phyloP scores from a whole-genome alignment of 2,888 invertebrate genomes.

The Caenorhabditis angaria region DNA sequence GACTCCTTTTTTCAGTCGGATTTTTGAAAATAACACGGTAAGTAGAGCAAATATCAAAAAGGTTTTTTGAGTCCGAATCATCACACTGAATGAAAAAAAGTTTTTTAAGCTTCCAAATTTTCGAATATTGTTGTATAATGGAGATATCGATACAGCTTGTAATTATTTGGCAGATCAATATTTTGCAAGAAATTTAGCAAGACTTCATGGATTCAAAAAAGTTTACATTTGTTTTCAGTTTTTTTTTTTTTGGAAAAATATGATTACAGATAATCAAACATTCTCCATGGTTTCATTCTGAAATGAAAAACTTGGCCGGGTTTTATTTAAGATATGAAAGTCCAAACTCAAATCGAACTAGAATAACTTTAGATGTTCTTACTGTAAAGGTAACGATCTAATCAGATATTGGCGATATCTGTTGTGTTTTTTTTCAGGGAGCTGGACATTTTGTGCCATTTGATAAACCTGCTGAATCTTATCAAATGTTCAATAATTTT shows the following conservation, averaged over 20 bases:
- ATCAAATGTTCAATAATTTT: conserved; percentile 55
- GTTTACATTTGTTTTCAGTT: conserved; percentile 8
- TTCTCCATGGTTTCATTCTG: conserved; percentile 47
- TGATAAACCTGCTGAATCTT: conserved; percentile 48
- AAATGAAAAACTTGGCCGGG: conserved; percentile 54
- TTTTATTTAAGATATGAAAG: conserved; percentile 54
- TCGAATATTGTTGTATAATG: conserved; percentile 50
- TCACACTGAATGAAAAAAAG: no score
- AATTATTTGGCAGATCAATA: conserved; percentile 41
- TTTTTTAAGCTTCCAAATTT: conserved; percentile 26
- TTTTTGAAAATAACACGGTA: conserved; percentile 41
- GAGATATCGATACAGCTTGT: conserved; percentile 51
- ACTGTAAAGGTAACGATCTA: no score
- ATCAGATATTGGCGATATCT: no score
- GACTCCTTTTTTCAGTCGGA: conserved; percentile 42
- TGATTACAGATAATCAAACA: conserved; percentile 35
- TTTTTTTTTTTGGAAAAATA: neutral
- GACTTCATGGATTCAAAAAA: conserved; percentile 18
- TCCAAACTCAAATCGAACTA: conserved; percentile 16
- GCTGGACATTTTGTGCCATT: conserved; percentile 54
- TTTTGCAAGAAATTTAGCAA: conserved; percentile 27
- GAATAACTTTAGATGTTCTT: conserved; percentile 60
- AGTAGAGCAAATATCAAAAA: neutral
- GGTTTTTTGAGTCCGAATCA: no score
- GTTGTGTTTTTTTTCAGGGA: no score